These are phyloP conservation scores for Metridium senile DNA, from an alignment of 92 coral and sea anemone genomes.

Conservation along the genomic window DNA sequence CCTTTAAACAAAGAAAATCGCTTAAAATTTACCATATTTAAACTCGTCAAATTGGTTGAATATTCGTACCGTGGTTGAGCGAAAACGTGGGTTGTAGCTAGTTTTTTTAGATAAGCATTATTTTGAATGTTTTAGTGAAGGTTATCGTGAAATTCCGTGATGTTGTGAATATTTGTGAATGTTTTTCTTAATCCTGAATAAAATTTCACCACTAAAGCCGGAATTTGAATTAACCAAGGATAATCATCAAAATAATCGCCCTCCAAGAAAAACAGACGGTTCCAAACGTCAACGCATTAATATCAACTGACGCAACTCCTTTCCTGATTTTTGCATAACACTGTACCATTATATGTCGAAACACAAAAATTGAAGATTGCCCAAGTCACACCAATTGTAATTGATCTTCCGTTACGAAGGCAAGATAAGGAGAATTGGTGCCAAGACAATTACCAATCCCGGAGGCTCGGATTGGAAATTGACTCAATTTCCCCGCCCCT, in stretches of 20 bases:
- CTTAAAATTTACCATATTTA: background rate
- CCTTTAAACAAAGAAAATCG: background rate
- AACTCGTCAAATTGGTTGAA: background rate
- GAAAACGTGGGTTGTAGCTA: background rate
- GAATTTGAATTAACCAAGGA: conserved; percentile 10
- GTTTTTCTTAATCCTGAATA: conserved; percentile 13
- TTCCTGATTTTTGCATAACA: conserved; percentile 9
- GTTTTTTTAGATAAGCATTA: too few relatives aligned
- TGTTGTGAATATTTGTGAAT: background rate
- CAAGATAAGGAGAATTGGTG: conserved; percentile 20
- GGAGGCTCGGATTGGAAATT: conserved; percentile 30
- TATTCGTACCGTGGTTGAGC: background rate
- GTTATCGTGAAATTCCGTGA: conserved; percentile 9
- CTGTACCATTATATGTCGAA: conserved; percentile 17
- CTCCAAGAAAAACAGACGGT: background rate
- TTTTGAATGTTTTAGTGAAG: background rate
- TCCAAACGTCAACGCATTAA: background rate
- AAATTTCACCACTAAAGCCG: conserved; percentile 11
- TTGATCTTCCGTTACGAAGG: conserved; percentile 38
- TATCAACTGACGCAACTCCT: conserved; percentile 5
- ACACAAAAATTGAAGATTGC: conserved; percentile 19
- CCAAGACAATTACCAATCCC: conserved; percentile 34
- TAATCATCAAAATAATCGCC: conserved; percentile 2
- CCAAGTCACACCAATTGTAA: conserved; percentile 34
- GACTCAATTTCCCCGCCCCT: conserved; percentile 41